Base-by-base conservation (phyloP, 2,113 vertebrate genomes). In the Tapirus terrestris region DNA sequence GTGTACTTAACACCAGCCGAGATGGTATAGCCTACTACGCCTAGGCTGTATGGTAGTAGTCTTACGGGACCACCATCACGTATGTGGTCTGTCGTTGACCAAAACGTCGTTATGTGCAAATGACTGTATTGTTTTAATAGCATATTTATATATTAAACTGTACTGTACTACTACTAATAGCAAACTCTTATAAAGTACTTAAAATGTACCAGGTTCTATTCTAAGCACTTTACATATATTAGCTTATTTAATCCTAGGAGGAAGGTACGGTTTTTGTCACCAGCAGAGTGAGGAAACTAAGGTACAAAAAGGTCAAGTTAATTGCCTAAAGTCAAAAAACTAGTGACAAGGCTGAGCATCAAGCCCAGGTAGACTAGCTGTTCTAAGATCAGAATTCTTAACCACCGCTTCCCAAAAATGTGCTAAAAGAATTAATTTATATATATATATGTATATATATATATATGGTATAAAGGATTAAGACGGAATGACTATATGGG, bases 351-450 rank as follows among this genome's bases (percentile, higher is more conserved):
- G 8, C 27, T 72, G 67, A 89, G 63, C 92, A 88, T 70, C 48
- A 61, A 95, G 36, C 68, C 61, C 25, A 84, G 29, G 23, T 45
- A 75, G 31, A 83, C 48, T 51, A 89, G 45, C 36, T 79, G 3
- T 89, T 93, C 68, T 48, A 25, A 6, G 45, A 73, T 88, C 51
- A 97, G 58, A 87, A 93, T 76, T 79, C 51, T 68, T 77, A 97
- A 70, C 73, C 60, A 39, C 48, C 87, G 21, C 51, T 88, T 87
- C 88, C 91, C 60, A 96, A 63, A 96, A 60, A 91, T 82, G 53
- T 33, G 29, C 82, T 72, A 67, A 89, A 88, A 77, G 67, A 91
- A 70, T 48, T 76, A 73, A 25, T 73, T 82, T 84, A 36, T 86
- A 68, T 45, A 31, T 45, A 23, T 86, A 48, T 60, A 51, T 56